Evolutionary conservation across 1,140 invertebrate species (phyloP), one percentile per base, ranked within the genome.

Genomic region (Streblospio benedicti): DNA sequence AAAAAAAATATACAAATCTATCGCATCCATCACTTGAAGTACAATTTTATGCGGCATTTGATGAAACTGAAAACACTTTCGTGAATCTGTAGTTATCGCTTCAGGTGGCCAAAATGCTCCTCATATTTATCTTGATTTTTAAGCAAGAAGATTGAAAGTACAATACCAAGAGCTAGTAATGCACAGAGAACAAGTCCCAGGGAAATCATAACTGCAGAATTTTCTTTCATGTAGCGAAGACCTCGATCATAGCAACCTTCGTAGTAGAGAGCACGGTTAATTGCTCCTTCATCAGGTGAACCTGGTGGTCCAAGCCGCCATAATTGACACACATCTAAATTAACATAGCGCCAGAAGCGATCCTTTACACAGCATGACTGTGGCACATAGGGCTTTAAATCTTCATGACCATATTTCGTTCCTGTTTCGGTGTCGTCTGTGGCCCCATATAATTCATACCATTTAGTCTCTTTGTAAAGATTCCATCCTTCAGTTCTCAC

Each of bases 281-380:
- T 56, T 28, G 59, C 59, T n/a, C 59, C 59, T 18, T 47, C 43
- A 27, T 47, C 53, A 1, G 53, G 59, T 5, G 59, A 28, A 14
- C 59, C 59, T 23, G 59, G 59, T 9, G 59, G 59, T 1, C 59
- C 59, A 3, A 61, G 20, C n/a, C 53, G 35, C 59, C 59, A 61
- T 20, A 47, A 56, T 53, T 61, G 59, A 49, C 59, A 61, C 14
- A 61, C 51, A 27, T 61, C 52, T 3, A 18, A 9, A 49, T 61
- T 61, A 14, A 61, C 45, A 18, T 45, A 44, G 18, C 43, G 52
- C 41, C 53, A 61, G 30, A 45, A 61, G 14, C 35, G 30, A 38
- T 61, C 59, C 16, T 55, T 61, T 2, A 61, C 59, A 33, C 59
- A 61, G 25, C 59, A 61, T 9, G 59, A 61, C n/a, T 45, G 18